Conservation (phyloP, 2,113 vertebrate genomes). For the Craseonycteris thonglongyai region DNA sequence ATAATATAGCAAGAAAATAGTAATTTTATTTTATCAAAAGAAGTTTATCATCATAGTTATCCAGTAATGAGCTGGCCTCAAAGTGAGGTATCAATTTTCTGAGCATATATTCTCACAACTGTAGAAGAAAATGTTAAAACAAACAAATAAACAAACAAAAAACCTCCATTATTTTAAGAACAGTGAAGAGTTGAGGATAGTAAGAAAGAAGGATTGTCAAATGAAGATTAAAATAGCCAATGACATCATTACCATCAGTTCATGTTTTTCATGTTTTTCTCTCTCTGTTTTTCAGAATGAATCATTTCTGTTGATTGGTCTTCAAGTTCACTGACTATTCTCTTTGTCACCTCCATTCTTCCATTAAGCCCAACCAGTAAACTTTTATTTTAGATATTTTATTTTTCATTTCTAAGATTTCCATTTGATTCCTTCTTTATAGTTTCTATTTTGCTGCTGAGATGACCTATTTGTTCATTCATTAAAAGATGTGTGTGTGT, state of each 20-base stretch:
- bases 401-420: constrained; percentile 18
- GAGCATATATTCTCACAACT: not conserved
- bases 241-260: not conserved
- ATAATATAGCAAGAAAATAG: not conserved
- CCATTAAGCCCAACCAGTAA: not conserved
- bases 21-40: constrained; percentile 24
- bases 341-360: not conserved
- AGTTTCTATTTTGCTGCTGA: not conserved
- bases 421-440: not conserved
- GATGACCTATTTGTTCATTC: not conserved
- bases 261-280: not conserved
- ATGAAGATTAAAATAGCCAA: not conserved
- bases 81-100: not conserved
- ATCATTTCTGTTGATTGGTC: not conserved
- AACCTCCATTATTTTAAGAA: not conserved
- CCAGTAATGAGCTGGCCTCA: not conserved
- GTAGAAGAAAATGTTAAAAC: not conserved
- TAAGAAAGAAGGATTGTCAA: not conserved
- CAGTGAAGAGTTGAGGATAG: not conserved
- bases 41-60: not conserved
- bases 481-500: not conserved
- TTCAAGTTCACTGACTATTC: not conserved
- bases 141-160: not conserved
- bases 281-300: not conserved
- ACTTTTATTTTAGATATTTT: constrained; percentile 23